Base-by-base conservation (phyloP, 2,888 invertebrate species). In the Uropetala carovei region DNA sequence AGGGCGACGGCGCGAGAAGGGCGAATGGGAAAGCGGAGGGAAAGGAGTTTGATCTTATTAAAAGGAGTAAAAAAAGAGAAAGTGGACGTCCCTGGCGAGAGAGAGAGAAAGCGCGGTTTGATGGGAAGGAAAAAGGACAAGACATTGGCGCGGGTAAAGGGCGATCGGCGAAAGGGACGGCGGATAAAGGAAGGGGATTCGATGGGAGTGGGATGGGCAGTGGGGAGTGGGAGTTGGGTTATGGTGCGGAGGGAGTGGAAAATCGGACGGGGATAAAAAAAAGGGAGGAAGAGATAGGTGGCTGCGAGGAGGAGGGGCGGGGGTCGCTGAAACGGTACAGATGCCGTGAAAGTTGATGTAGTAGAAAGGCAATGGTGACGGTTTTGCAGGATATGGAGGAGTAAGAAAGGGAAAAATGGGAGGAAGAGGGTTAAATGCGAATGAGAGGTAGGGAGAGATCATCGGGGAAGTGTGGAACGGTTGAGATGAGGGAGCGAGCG, bases 291-390 rank as follows among this genome's bases (percentile, higher is more conserved):
- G 56, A 9, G 56, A n/a, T 9, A 75, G 56, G 83, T 14, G 56
- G 83, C 56, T 18, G 18, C 83, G 16, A 83, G 43, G 83, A n/a
- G n/a, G n/a, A n/a, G n/a, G n/a, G 57, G 56, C 10, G 83, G 83
- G 10, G 27, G 27, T 43, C 75, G 43, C 30, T 18, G 89, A 18
- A 60, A 58, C 16, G 22, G 60, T 75, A 75, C 9, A 75, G 75
- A n/a, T 75, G 27, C 75, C 75, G 75, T 75, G 75, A 75, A 75
- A 75, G n/a, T 75, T 75, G 75, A 68, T 68, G 68, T n/a, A 75
- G 75, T 75, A 22, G 75, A 75, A 75, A 27, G 75, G 75, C 75
- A 22, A n/a, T 75, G n/a, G 27, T 11, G 75, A n/a, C 27, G n/a
- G 75, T 75, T 75, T 75, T n/a, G 75, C 75, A n/a, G 2, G 10